Evolutionary conservation across 2,113 vertebrate species (phyloP), one percentile per base, ranked within the genome.

Genomic region (Anthoscopus minutus): DNA sequence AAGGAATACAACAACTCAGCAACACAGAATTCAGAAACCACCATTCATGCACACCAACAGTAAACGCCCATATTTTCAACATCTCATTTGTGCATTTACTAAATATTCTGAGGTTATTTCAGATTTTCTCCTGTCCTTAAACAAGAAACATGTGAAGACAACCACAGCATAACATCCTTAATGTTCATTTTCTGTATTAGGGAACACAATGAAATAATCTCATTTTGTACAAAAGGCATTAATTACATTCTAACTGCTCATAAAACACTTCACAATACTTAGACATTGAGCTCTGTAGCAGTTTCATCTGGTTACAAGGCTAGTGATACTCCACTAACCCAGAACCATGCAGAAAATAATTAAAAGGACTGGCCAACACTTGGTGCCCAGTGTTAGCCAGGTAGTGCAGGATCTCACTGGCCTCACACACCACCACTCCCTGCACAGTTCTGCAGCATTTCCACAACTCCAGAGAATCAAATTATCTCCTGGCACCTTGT

Each of bases 101-200:
- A 42, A 69, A 42, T 44, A 44, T 69, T 72, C 48, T 12, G 1
- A 60, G 7, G 24, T 30, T 27, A 16, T 42, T 66, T 84, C 24
- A 61, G 37, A 47, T 69, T 60, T 72, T 35, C 18, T 73, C 15
- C 35, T 56, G 40, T 37, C 31, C 25, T 73, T 69, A 60, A 76
- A 54, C 20, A 64, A 7, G 20, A 81, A 69, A 45, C 45, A 69
- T 4, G 16, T 42, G 58, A 64, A 60, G 70, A 65, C 9, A 69
- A 45, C 5, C 17, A 70, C 24, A 57, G 22, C 27, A 33, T 38
- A 60, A 25, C 0, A 0, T 11, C 56, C 24, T 35, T 60, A 35
- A 3, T 12, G 0, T 24, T 76, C 25, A 37, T 67, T 50, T 61
- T 33, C 28, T n/a, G 8, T 33, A 27, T 57, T n/a, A 33, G 17